Base-by-base conservation (phyloP, 2,888 invertebrate species). In the Plagodis dolabraria region DNA sequence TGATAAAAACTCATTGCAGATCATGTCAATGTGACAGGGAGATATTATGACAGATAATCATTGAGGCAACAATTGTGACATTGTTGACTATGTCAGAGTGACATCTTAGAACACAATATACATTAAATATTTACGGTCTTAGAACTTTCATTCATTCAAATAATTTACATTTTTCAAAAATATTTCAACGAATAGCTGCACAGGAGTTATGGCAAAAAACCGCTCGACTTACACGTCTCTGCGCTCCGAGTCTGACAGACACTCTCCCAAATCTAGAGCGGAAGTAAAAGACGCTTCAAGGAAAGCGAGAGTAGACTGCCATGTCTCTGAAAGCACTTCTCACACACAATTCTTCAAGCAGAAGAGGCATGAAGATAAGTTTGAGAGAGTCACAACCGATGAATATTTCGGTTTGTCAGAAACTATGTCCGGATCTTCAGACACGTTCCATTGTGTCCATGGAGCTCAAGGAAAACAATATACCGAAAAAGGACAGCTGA, bases 311-410 rank as follows among this genome's bases (percentile, higher is more conserved):
- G 75, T 67, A 5, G 68, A 78, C 47, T 80, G 80, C 53, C 56
- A 69, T 2, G 55, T 69, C 0, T 74, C 83, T 0, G 53, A 53
- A 9, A 77, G 74, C 52, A 74, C 73, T 33, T 77, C 87, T 0
- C 83, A 86, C 34, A 87, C 92, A 0, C 79, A 87, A 35, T 88
- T 79, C 56, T 83, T 72, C 42, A 79, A 69, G 53, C 74, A 71
- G 51, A 60, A 71, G 4, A 71, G 65, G 50, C 67, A 72, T 55
- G 67, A 75, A 0, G 69, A 69, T 0, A 57, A 63, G 0, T 80
- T 75, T 44, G 62, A 72, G 33, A 73, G 67, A 46, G 78, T 88
- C 2, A 80, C 79, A 5, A 78, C 70, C 7, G 75, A 83, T 10
- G 72, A 83, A 47, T 89, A 78, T 57, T 63, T 74, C 9, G 79